These are phyloP conservation scores for Cephus spinipes DNA, from an alignment of 2,888 invertebrate species.

Conservation along the genomic window DNA sequence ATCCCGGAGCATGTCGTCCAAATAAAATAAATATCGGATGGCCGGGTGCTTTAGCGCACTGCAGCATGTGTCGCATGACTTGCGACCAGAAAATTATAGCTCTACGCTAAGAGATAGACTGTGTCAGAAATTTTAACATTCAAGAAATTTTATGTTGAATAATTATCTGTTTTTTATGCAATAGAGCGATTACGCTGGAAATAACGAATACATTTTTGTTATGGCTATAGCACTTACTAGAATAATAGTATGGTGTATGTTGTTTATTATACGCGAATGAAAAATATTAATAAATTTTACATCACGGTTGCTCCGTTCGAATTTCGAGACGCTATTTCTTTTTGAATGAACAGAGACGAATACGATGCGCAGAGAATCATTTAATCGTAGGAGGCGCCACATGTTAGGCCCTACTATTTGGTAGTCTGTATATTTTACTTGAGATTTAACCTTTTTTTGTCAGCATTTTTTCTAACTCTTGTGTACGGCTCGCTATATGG, in stretches of 20 bases:
- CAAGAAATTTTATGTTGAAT: not conserved
- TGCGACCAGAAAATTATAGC: not conserved
- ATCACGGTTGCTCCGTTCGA: not conserved
- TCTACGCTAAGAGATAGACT: not conserved
- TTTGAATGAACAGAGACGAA: not conserved
- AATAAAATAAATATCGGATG: not conserved
- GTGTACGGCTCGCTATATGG: not conserved
- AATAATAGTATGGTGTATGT: not conserved
- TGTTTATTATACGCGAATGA: not conserved
- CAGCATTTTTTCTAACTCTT: not conserved
- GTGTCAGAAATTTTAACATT: not conserved
- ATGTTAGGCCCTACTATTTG: conserved; percentile 2
- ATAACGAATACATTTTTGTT: not conserved
- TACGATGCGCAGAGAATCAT: not conserved
- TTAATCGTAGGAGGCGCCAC: not conserved
- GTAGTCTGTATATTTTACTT: conserved; percentile 1
- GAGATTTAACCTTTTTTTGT: conserved; percentile 5
- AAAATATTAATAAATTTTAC: not conserved
- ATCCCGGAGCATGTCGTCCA: not conserved
- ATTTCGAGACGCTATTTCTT: not conserved
- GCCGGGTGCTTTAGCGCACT: not conserved
- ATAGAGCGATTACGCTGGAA: not conserved
- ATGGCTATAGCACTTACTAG: not conserved
- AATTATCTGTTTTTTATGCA: not conserved
- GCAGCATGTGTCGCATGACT: not conserved